Evolutionary conservation across 1,140 invertebrate species (phyloP).

Genomic region (Plectrocnemia conspersa): DNA sequence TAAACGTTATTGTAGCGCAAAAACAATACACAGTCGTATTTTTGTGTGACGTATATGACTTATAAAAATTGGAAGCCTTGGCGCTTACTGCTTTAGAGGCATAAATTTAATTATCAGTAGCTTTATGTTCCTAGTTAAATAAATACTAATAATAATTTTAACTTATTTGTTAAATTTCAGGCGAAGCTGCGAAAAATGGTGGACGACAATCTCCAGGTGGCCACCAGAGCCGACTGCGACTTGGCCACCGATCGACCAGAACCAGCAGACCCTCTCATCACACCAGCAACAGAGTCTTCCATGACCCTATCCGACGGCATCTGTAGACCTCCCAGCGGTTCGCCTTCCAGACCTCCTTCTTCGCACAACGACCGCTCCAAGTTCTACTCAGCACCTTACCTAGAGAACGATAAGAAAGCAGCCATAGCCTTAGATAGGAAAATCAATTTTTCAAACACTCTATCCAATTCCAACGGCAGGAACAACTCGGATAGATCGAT

Average conservation of each 20-base stretch:
- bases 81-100: too few species aligned
- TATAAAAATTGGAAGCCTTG: too few species aligned
- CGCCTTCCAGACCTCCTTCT: conserved; percentile 42
- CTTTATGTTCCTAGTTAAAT: too few species aligned
- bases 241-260: conserved; percentile 41
- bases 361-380: conserved; percentile 38
- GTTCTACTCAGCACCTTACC: conserved; percentile 24
- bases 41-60: too few species aligned
- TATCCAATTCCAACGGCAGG: conserved; percentile 22
- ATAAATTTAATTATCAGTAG: too few species aligned
- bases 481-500: conserved; percentile 26
- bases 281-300: conserved; percentile 45
- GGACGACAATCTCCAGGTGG: conserved; percentile 50
- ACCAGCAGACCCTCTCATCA: conserved; percentile 51
- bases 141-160: too few species aligned
- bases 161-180: conserved; percentile 34
- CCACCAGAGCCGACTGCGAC: conserved; percentile 44
- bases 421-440: conserved; percentile 32
- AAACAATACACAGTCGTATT: too few species aligned
- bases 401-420: conserved; percentile 32
- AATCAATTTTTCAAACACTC: conserved; percentile 41
- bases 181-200: conserved; percentile 54
- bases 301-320: conserved; percentile 45
- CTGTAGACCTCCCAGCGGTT: conserved; percentile 45
- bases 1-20: too few species aligned